A percentile compares a stretch with the other conserved stretches of the same genome.
These are phyloP conservation scores for Fratercula arctica DNA, from an alignment of 2,797 vertebrate genomes.

Conservation along the genomic window DNA sequence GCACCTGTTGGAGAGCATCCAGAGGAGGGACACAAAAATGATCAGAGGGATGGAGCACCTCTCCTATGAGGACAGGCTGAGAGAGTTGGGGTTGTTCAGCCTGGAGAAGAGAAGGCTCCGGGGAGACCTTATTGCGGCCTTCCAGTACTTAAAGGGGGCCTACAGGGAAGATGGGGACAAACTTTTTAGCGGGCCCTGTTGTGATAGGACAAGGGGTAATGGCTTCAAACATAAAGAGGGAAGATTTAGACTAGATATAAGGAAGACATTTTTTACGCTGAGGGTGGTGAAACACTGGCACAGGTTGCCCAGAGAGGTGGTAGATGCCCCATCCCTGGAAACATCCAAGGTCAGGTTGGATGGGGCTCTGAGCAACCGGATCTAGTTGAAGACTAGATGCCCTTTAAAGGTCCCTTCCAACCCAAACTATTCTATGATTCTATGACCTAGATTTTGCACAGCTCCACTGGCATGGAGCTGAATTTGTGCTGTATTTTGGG, in stretches of 20 bases:
- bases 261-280: no score
- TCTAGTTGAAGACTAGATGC: background rate
- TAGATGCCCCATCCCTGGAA: background rate
- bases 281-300: no score
- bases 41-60: background rate
- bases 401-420: background rate
- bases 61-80: background rate
- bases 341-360: background rate
- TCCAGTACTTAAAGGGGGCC: background rate
- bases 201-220: no score
- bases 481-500: background rate
- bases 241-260: no score
- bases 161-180: no score
- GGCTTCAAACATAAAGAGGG: no score
- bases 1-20: background rate
- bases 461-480: background rate
- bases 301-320: no score
- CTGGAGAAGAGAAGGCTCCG: background rate
- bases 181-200: no score
- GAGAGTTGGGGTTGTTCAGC: background rate
- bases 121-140: background rate
- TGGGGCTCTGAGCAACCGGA: background rate
- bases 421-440: no score
- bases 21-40: background rate
- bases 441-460: background rate